Conservation (phyloP, 2,797 vertebrate species). For the Hypotaenidia philippensis region DNA sequence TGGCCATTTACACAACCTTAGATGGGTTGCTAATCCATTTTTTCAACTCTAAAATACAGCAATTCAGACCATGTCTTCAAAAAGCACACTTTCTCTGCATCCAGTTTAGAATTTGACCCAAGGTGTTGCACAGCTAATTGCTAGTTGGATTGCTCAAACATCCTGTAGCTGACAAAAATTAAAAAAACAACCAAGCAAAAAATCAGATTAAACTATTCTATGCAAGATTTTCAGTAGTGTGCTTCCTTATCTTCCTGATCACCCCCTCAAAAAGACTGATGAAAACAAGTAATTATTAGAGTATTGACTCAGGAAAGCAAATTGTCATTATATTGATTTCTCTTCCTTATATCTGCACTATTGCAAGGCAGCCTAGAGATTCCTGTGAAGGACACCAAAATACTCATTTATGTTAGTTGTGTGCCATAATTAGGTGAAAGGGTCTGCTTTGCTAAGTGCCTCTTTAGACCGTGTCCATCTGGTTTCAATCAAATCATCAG, state of each 20-base stretch:
- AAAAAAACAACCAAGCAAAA: neutral
- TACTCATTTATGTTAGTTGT: neutral
- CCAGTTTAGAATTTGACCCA: neutral
- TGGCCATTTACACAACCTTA: neutral
- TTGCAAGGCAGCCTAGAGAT: slow-evolving; percentile 37
- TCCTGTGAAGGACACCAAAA: slow-evolving; percentile 65
- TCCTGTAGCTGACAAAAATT: neutral
- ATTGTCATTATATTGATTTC: neutral
- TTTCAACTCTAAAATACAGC: neutral
- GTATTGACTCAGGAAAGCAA: neutral
- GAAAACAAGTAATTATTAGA: neutral
- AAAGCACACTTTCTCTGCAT: neutral
- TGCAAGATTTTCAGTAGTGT: neutral
- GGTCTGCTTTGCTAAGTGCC: slow-evolving; percentile 7
- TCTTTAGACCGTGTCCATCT: slow-evolving; percentile 2
- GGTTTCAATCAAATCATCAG: slow-evolving; percentile 8
- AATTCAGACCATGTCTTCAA: neutral
- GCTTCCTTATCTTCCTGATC: neutral
- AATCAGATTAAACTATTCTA: neutral
- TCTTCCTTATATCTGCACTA: slow-evolving; percentile 21
- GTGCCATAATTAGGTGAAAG: slow-evolving; percentile 31
- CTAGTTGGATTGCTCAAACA: neutral
- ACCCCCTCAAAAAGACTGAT: neutral
- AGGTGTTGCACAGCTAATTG: neutral
- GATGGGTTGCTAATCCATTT: neutral